phyloP scores from a whole-genome alignment of 2,113 vertebrate species.

The Scatophagus argus region DNA sequence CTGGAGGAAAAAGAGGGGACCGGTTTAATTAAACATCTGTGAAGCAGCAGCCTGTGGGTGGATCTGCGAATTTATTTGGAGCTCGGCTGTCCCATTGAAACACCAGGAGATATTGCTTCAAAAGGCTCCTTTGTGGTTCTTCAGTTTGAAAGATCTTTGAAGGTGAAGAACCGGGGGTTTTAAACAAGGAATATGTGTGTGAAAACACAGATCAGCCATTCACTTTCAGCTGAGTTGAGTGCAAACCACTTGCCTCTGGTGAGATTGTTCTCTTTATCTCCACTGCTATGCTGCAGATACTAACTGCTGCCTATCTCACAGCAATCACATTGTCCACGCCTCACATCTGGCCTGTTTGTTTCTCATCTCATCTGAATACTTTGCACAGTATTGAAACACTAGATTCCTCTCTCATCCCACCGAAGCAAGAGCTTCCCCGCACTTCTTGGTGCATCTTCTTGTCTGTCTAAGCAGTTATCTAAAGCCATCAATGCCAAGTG shows the following conservation, averaged over 20 bases:
- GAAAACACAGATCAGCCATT: slow-evolving; percentile 68
- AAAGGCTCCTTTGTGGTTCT: slow-evolving; percentile 60
- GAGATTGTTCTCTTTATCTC: slow-evolving; percentile 56
- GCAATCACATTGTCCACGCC: slow-evolving; percentile 51
- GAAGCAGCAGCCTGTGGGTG: slow-evolving; percentile 57
- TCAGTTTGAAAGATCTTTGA: slow-evolving; percentile 70
- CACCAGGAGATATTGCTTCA: slow-evolving; percentile 67
- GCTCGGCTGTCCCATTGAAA: slow-evolving; percentile 65
- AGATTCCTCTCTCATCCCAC: neutral
- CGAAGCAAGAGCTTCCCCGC: neutral
- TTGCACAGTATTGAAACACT: slow-evolving; percentile 5
- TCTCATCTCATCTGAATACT: slow-evolving; percentile 53
- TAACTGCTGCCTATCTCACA: slow-evolving; percentile 43
- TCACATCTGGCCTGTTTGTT: slow-evolving; percentile 37
- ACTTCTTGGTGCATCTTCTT: neutral
- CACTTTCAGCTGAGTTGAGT: slow-evolving; percentile 60
- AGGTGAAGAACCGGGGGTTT: slow-evolving; percentile 53
- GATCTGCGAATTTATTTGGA: slow-evolving; percentile 61
- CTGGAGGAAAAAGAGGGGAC: slow-evolving; percentile 28
- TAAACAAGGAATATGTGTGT: slow-evolving; percentile 57
- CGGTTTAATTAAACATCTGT: slow-evolving; percentile 76
- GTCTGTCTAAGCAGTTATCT: neutral
- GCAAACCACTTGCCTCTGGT: slow-evolving; percentile 60
- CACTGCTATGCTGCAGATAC: slow-evolving; percentile 29
- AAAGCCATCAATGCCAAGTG: neutral